Base-by-base conservation (phyloP, 2,113 vertebrate species). In the Physeter macrocephalus region DNA sequence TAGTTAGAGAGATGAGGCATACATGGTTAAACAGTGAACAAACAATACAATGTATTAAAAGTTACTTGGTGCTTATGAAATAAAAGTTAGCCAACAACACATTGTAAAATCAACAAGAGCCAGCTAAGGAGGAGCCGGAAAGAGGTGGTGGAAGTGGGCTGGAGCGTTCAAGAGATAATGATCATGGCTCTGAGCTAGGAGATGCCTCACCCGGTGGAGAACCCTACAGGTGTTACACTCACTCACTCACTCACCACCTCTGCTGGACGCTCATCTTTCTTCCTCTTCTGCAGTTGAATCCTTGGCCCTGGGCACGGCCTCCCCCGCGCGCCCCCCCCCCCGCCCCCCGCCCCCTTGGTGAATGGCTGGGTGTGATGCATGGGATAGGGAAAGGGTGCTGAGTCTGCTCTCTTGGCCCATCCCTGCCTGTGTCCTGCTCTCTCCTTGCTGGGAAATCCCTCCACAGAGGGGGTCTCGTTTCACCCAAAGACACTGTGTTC, bases 401-500 rank as follows among this genome's bases (percentile, higher is more conserved):
- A 31, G 8, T 54, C 54, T 17, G 34, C 39, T 18, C 59, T 78
- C n/a, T 29, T 8, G 5, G 17, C 20, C 31, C 13, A 41, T n/a
- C 25, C 34, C 75, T 62, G 5, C 27, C 15, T 9, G 2, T 8
- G 17, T 23, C 39, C 80, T 75, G 9, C 46, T 39, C 36, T 77
- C 36, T 43, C 78, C 27, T 54, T 49, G 9, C 31, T 13, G 7
- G 10, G 46, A 90, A 69, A 90, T 27, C 59, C 43, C 86, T 75
- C 67, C 29, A 57, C 1, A 1, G 43, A 39, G 54, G 57, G 31
- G 34, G 90, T 61, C 86, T 92, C 69, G 39, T 61, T 23, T 54
- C 7, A 75, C 74, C 88, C 93, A 64, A 85, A 69, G 97, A 96
- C 54, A 31, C 96, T 71, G 84, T 87, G 71, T 96, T 98, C 98